Percentiles rank a stretch among this genome's conserved stretches.
Evolutionary conservation across 2,797 vertebrate genomes (phyloP).

Genomic region (Discoglossus pictus): DNA sequence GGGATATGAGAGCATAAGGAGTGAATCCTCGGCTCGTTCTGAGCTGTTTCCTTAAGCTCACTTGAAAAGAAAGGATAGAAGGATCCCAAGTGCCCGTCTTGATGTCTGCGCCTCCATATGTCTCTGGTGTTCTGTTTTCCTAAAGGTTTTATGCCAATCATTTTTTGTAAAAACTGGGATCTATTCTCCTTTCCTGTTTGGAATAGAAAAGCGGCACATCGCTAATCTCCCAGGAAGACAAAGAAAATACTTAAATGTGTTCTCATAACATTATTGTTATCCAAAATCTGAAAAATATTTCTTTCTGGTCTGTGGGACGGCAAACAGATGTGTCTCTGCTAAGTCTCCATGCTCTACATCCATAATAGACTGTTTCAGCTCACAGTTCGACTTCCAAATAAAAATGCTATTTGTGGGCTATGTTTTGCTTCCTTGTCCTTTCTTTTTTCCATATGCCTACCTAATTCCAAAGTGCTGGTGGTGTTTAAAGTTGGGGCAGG

Average conservation of each 20-base stretch:
- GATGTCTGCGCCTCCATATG: slow-evolving; percentile 9
- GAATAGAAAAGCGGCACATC: slow-evolving; percentile 27
- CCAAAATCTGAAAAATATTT: slow-evolving; percentile 24
- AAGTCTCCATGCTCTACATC: slow-evolving; percentile 7
- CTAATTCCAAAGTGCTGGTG: slow-evolving; percentile 40
- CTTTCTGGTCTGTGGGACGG: slow-evolving; percentile 3
- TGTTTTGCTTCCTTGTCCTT: slow-evolving; percentile 30
- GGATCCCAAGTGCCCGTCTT: not conserved
- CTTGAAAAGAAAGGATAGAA: slow-evolving; percentile 7
- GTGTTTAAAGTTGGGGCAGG: slow-evolving; percentile 23
- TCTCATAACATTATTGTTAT: slow-evolving; percentile 35
- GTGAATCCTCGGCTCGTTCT: too few species aligned
- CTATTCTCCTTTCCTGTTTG: slow-evolving; percentile 27
- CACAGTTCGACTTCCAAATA: not conserved
- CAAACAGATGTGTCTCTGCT: slow-evolving; percentile 35
- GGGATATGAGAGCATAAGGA: too few species aligned
- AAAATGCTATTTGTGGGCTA: slow-evolving; percentile 20
- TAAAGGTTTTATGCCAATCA: slow-evolving; percentile 22
- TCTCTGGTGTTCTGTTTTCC: slow-evolving; percentile 9
- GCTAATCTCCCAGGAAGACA: slow-evolving; percentile 31
- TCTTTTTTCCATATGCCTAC: slow-evolving; percentile 32
- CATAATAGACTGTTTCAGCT: slow-evolving; percentile 13
- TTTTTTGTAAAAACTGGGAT: not conserved
- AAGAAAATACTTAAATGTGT: slow-evolving; percentile 41
- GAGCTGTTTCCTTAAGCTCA: not conserved